Base-by-base conservation (phyloP, 1,140 invertebrate species). In the Drosophila leontia region DNA sequence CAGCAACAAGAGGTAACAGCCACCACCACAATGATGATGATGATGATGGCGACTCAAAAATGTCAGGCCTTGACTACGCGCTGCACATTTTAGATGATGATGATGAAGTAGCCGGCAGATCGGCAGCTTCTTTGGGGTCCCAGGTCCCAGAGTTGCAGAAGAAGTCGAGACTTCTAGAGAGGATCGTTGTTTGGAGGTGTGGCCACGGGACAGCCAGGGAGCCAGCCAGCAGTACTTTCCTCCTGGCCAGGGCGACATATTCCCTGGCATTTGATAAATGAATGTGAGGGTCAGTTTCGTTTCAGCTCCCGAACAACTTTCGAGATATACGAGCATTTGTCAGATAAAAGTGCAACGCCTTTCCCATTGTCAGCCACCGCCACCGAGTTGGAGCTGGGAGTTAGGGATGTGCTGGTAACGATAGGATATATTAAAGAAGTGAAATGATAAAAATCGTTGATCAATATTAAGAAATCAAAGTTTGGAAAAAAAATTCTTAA, bases 301-400 rank as follows among this genome's bases (percentile, higher is more conserved):
- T 80, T 57, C 39, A 69, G 67, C 53, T 71, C 37, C 51, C 58
- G 48, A 45, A 70, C 75, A 88, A 88, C 83, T 87, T 87, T 87
- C 83, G 61, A 87, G 83, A 86, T 86, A 86, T 87, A 87, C 83
- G 84, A 82, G 83, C 84, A 88, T 87, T 86, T 86, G 83, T 86
- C 83, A 87, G 84, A 87, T 87, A 87, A 87, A 88, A 70, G 65
- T 75, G 84, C 80, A 87, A 87, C 84, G 84, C 84, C 84, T 87
- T 88, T 83, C 68, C 77, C 84, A 88, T 88, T 87, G 84, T 88
- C 84, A 80, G 84, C 48, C 19, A 26, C 59, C 64, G 84, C 80
- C 76, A 76, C 67, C 58, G 65, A 75, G 60, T 74, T 55, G 19
- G 19, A 56, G 19, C 23, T 39, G 0, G 35, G 35, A 6, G 8